These are phyloP conservation scores for Chloroceryle aenea DNA, from an alignment of 2,113 vertebrate genomes.

Conservation along the genomic window DNA sequence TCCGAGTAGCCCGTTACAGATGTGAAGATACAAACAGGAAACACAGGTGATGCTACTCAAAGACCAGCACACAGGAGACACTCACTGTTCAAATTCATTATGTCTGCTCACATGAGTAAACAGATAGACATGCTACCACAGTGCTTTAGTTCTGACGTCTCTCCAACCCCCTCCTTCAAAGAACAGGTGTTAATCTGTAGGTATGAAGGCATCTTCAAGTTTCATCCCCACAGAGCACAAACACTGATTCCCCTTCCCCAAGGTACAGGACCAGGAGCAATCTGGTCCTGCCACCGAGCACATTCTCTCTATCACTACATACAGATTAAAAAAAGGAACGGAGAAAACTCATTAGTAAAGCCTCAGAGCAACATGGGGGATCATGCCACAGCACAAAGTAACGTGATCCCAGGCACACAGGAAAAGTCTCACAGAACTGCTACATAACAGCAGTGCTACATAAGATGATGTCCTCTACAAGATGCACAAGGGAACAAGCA, in stretches of 20 bases:
- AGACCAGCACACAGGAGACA: background rate
- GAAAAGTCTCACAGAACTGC: background rate
- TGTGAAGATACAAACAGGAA: background rate
- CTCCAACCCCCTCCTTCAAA: background rate
- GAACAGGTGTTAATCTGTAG: background rate
- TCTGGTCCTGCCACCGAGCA: background rate
- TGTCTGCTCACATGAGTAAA: background rate
- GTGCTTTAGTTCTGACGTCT: background rate
- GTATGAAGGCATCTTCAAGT: background rate
- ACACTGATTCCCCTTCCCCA: fast-evolving
- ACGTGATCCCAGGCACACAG: background rate
- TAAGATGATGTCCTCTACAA: background rate
- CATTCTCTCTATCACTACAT: background rate
- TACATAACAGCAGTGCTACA: background rate
- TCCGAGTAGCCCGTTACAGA: background rate
- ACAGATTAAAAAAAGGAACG: background rate
- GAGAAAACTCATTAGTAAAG: background rate
- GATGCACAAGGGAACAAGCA: fast-evolving
- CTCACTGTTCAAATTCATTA: background rate
- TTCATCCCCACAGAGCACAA: background rate
- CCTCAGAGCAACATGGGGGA: background rate
- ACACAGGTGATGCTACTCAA: background rate
- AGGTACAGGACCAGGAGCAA: background rate
- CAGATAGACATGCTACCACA: background rate
- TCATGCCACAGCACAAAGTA: background rate